Base-by-base conservation (phyloP, 2,888 invertebrate species). In the Augochlorella aurata region DNA sequence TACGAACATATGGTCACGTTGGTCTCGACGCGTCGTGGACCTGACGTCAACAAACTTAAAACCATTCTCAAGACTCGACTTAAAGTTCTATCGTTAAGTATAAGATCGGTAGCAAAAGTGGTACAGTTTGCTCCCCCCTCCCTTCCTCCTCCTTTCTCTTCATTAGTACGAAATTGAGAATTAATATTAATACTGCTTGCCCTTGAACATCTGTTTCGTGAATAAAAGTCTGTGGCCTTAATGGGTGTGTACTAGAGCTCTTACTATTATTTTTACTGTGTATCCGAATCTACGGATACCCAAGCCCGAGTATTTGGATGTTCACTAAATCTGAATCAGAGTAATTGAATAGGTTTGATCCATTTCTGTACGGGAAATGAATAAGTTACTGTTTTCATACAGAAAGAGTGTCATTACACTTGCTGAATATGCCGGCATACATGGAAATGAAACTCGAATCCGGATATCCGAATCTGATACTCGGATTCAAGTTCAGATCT, bases 21-120 rank as follows among this genome's bases (percentile, higher is more conserved):
- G 38, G n/a, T 63, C 49, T 29, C 49, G 16, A 73, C 50, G 21
- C 72, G 63, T 73, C 66, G 65, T 63, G 52, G 61, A 78, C 45
- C 70, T 61, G 24, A 44, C 66, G 44, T 49, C 24, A 14, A 38
- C 50, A 18, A 47, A 75, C 52, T 18, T n/a, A 54, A 18, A 54
- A 49, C 47, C 24, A 10, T 49, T 24, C 24, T 49, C 47, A 16
- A 49, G 24, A 67, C 49, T 18, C 14, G 21, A 67, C 49, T 47
- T 65, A 24, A 49, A 67, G 18, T 49, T 49, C 49, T 49, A 67
- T 67, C 24, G 24, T 47, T 49, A 61, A 29, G 29, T 72, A 72
- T 16, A 49, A 63, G 44, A 65, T 38, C 29, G 47, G 47, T 44
- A 74, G 16, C 24, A 61, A 12, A 52, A 71, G 45, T 18, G 44